Base-by-base conservation (phyloP, 2,888 invertebrate species). In the Lapara coniferarum region DNA sequence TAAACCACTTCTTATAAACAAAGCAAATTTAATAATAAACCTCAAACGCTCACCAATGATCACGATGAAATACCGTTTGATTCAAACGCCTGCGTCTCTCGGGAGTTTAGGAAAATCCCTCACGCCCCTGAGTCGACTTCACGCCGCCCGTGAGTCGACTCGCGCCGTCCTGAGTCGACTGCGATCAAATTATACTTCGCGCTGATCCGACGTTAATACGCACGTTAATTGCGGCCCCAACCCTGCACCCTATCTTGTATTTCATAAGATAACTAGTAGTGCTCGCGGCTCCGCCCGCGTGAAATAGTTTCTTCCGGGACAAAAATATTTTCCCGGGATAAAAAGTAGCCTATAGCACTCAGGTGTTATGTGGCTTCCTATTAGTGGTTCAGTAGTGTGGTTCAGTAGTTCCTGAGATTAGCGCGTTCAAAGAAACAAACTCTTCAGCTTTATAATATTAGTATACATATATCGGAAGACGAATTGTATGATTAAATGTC, bases 191-290 rank as follows among this genome's bases (percentile, higher is more conserved):
- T 79, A 77, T 76, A 77, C 73, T 71, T 73, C 70, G 37, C 52
- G 44, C 66, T 74, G 70, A 74, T 71, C 71, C 69, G 51, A 76
- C 77, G 78, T 81, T 83, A 82, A 84, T 81, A 78, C 78, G 76
- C 71, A 78, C 77, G 79, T 78, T 84, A 82, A 82, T 81, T 81
- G 80, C 75, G 70, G 74, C 77, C 74, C 74, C 74, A 69, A 58
- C 69, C 70, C 70, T 59, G 58, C 69, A 19, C 71, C 70, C 67
- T 66, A 16, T 66, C 70, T 71, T 67, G 67, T 71, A 57, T 66
- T 71, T 63, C 37, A n/a, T n/a, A n/a, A n/a, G n/a, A n/a, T n/a
- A n/a, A n/a, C n/a, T n/a, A n/a, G n/a, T n/a, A n/a, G n/a, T n/a
- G n/a, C n/a, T n/a, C n/a, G n/a, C n/a, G n/a, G n/a, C n/a, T n/a